Conservation (phyloP, 2,113 vertebrate genomes). For the Gulo gulo region DNA sequence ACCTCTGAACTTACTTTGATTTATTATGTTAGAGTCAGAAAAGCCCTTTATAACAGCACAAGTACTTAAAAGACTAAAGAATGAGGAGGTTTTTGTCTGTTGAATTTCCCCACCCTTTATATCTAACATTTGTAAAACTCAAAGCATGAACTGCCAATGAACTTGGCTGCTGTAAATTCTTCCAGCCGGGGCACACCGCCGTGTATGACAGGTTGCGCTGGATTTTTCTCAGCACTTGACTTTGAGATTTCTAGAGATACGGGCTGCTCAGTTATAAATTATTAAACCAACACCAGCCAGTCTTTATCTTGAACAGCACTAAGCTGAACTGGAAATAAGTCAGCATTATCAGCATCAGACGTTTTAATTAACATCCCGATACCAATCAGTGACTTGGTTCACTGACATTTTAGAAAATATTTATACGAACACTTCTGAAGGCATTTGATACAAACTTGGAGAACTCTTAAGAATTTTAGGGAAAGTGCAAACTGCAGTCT, state of each 20-base stretch:
- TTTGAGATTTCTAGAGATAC: constrained; percentile 38
- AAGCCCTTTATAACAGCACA: neutral
- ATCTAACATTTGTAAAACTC: constrained; percentile 22
- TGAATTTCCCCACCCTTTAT: neutral
- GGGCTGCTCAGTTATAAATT: constrained; percentile 44
- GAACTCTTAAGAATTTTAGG: neutral
- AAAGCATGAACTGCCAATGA: neutral
- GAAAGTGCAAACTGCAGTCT: neutral
- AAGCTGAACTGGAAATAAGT: constrained; percentile 64
- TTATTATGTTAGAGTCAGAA: neutral
- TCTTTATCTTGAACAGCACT: constrained; percentile 44
- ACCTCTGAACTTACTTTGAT: neutral
- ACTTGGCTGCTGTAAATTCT: neutral
- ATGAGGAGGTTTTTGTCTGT: neutral
- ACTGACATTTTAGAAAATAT: neutral
- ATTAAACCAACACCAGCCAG: constrained; percentile 49
- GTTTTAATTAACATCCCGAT: constrained; percentile 44
- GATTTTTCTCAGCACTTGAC: constrained; percentile 32
- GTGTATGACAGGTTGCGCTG: neutral
- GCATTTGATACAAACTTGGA: neutral
- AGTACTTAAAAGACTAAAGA: neutral
- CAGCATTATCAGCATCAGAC: neutral
- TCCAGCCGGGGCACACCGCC: neutral
- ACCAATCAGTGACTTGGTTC: constrained; percentile 9
- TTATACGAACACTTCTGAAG: neutral